Evolutionary conservation across 2,888 invertebrate species (phyloP), one percentile per base, ranked within the genome.

Genomic region (Chymomyza procnemis): DNA sequence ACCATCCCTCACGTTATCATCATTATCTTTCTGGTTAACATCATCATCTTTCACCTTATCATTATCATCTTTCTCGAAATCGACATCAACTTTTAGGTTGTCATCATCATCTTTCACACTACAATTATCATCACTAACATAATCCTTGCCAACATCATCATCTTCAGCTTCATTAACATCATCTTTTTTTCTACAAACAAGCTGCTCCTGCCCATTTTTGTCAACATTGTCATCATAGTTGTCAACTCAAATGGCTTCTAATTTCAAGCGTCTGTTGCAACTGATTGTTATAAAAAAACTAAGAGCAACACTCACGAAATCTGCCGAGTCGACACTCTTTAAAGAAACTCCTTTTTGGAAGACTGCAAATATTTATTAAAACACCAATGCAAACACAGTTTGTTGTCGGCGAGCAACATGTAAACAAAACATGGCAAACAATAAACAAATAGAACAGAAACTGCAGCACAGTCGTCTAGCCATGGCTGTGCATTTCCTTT

Each of bases 221-320:
- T 26, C 26, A 26, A 6, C 26, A 8, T 26, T 47, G 16, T 50
- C 50, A 18, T 50, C 50, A 50, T 50, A 66, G 68, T 68, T 66
- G 67, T 66, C 70, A 69, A 56, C 66, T 64, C 69, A 12, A 66
- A 61, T 60, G 67, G 68, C 71, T 78, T 78, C 80, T 79, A 79
- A 83, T 78, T 79, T 81, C 61, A 68, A 75, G 75, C 76, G 71
- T 66, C 56, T 68, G 3, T 1, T 50, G 50, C 16, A 50, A 50
- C 50, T 16, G 50, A 18, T 50, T 50, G 8, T n/a, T n/a, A 1
- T 4, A 50, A 16, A 50, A 8, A 16, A 50, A 50, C 6, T 0
- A 50, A 2, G 6, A 4, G 6, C 6, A 47, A 47, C 16, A 4
- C 4, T 1, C 1, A 47, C 47, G 4, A 47, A 50, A 50, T 50